Evolutionary conservation across 1,140 invertebrate genomes (phyloP).

Genomic region (Dufourea novaeangliae): DNA sequence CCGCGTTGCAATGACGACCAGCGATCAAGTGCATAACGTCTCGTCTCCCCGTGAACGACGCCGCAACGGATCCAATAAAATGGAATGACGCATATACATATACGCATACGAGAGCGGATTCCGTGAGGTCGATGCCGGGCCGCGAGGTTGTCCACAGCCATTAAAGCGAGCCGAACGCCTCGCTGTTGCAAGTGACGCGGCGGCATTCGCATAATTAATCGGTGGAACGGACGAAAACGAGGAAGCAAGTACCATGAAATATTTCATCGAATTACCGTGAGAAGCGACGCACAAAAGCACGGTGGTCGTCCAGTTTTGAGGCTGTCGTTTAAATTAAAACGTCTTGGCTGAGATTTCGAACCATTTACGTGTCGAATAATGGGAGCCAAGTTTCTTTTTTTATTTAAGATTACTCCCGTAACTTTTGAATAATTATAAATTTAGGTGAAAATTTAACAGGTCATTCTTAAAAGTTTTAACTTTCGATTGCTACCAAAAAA

Average conservation of each 20-base stretch:
- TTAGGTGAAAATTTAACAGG: too few relatives aligned
- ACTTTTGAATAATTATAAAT: too few relatives aligned
- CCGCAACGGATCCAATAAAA: neutral
- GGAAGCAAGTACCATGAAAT: slow-evolving; percentile 4
- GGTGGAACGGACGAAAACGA: slow-evolving; percentile 35
- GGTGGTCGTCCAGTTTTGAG: neutral
- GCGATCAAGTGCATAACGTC: neutral
- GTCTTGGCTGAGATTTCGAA: too few relatives aligned
- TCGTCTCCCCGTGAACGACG: neutral
- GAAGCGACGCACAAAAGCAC: neutral
- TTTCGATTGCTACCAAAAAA: too few relatives aligned
- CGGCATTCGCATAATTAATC: slow-evolving; percentile 64
- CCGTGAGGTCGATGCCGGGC: slow-evolving; percentile 6
- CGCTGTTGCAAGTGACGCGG: slow-evolving; percentile 58
- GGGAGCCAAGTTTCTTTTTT: too few relatives aligned
- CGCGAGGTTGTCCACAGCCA: slow-evolving; percentile 37
- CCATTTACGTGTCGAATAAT: too few relatives aligned
- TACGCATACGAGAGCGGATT: slow-evolving; percentile 15
- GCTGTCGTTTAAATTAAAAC: neutral
- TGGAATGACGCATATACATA: slow-evolving; percentile 40
- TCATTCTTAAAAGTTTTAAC: too few relatives aligned
- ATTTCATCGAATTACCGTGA: slow-evolving; percentile 24
- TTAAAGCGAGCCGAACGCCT: slow-evolving; percentile 45
- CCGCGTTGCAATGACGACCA: neutral
- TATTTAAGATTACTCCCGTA: too few relatives aligned